These are phyloP conservation scores for Drepana falcataria DNA, from an alignment of 2,888 invertebrate genomes.

Conservation along the genomic window DNA sequence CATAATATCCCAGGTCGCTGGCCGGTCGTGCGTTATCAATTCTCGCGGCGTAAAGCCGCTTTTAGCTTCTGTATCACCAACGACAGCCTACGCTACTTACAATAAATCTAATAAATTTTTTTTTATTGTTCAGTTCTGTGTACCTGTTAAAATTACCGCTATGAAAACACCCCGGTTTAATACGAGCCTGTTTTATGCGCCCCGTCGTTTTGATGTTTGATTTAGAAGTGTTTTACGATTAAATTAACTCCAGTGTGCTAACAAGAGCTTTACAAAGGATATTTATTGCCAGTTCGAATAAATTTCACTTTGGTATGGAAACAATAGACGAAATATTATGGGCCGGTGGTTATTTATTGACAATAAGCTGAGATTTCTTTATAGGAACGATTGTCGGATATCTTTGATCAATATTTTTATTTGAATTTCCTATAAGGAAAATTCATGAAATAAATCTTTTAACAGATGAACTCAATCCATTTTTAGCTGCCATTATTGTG, in stretches of 20 bases:
- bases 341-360: background rate
- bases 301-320: background rate
- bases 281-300: background rate
- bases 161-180: constrained; percentile 29
- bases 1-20: constrained; percentile 23
- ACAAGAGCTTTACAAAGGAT: background rate
- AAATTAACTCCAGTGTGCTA: background rate
- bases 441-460: too few relatives aligned
- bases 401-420: too few relatives aligned
- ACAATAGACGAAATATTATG: background rate
- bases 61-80: constrained; percentile 17
- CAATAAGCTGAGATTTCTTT: background rate
- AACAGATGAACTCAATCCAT: too few relatives aligned
- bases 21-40: constrained; percentile 48
- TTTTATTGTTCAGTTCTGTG: constrained; percentile 43
- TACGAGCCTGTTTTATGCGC: constrained; percentile 25
- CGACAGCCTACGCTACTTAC: constrained; percentile 25
- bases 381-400: too few relatives aligned
- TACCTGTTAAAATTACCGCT: constrained; percentile 32
- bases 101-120: constrained; percentile 56
- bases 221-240: background rate
- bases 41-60: constrained; percentile 22
- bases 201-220: constrained; percentile 10
- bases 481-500: too few relatives aligned
- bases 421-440: too few relatives aligned